Evolutionary conservation across 2,113 vertebrate genomes (phyloP), one percentile per base, ranked within the genome.

Genomic region (Etia nguti): DNA sequence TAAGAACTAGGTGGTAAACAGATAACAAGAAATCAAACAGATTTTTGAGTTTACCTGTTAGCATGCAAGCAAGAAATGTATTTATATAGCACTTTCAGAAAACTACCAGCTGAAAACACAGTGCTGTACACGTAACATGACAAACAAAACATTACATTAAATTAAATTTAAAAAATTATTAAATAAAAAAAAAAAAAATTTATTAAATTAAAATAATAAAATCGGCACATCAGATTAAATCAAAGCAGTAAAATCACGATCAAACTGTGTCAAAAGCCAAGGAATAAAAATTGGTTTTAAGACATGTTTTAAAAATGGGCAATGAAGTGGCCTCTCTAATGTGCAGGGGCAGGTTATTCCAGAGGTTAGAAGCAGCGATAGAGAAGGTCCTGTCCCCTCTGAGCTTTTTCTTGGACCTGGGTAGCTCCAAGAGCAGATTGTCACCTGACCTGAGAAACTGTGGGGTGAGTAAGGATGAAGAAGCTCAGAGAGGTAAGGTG

Each of bases 81-180:
- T 29, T 29, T 59, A 29, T 9, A 31, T 59, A 31, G 13, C 56
- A 16, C 26, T 59, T 59, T 29, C 56, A 29, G 56, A 59, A 26
- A 59, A 59, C 26, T 59, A 31, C 55, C 11, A 56, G 55, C 11
- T 56, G 55, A 56, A 56, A 56, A 56, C 56, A 59, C 29, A 59
- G 26, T 29, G 4, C 56, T 16, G 26, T 59, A 59, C 24, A 29
- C 56, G 29, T 57, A 59, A 59, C 56, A 59, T 16, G 24, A 59
- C 7, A 26, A 57, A 15, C 8, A 57, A 7, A 26, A 4, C 29
- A 2, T 3, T 16, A 13, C 29, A 29, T 29, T 59, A 59, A 16
- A 29, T 26, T 3, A 3, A 3, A 15, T 38, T 10, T 38, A 1
- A 4, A 3, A 0, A 57, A 24, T 12, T 29, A 13, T 57, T 57